Base-by-base conservation (phyloP, 2,888 invertebrate genomes). In the Sphaerophoria rueppellii region DNA sequence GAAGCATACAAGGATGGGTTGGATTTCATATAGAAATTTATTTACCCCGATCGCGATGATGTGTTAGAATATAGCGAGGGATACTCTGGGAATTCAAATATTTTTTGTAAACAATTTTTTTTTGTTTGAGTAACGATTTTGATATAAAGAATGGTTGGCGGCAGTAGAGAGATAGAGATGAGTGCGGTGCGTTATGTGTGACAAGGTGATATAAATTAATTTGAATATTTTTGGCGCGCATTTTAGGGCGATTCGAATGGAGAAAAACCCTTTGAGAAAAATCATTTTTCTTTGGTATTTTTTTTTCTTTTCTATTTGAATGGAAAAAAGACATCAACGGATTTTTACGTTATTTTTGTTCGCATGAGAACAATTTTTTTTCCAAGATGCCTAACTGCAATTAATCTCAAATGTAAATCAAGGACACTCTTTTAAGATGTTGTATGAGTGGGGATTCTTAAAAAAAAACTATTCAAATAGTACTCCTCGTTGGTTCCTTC, bases 161-260 rank as follows among this genome's bases (percentile, higher is more conserved):
- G n/a, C 24, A 24, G 24, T 2, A 24, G 61, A 48, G 24, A 16
- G n/a, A 43, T 48, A 61, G 65, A 24, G 48, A 70, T 7, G 24
- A 24, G 24, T 24, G 24, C 24, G 24, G 24, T 2, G 24, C 24
- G 24, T 24, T 24, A 24, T 24, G 3, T 52, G 11, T 43, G 48
- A 5, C 54, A n/a, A 65, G 79, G 74, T 73, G 46, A 50, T 54
- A 12, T 50, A 24, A 37, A 37, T 14, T 0, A 16, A n/a, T 48
- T 46, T 54, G 6, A 61, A 57, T 32, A 32, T 12, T 70, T 82
- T 82, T 82, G 74, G 82, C 79, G 82, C 70, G 78, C 32, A 65
- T 58, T 74, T 79, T 4, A 32, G 24, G 11, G 48, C 48, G 12
- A 57, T 48, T 60, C 11, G 12, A 12, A 3, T 1, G 6, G 3